Evolutionary conservation across 1,140 invertebrate genomes (phyloP).

Genomic region (Macrotrachela quadricornifera): DNA sequence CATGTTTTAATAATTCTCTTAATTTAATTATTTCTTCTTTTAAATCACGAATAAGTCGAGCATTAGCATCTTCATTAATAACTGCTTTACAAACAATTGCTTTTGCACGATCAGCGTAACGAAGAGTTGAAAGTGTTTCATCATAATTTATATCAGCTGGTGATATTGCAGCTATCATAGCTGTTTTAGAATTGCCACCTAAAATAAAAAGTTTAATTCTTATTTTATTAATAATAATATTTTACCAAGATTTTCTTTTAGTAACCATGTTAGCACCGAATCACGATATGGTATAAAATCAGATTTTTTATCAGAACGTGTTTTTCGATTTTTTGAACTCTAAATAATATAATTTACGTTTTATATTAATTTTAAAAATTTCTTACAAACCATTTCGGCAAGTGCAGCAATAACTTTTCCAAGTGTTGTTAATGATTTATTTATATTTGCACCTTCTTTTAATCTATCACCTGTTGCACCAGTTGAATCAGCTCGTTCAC

Average conservation of each 20-base stretch:
- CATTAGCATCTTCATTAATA: slow-evolving; percentile 97
- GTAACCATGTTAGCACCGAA: slow-evolving; percentile 88
- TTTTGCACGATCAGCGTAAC: slow-evolving; percentile 90
- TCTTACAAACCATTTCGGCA: slow-evolving; percentile 46
- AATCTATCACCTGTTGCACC: slow-evolving; percentile 39
- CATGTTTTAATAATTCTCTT: slow-evolving; percentile 51
- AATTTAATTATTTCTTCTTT: slow-evolving; percentile 92
- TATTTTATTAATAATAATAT: slow-evolving; percentile 13
- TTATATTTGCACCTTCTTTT: slow-evolving; percentile 43
- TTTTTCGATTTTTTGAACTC: slow-evolving; percentile 24
- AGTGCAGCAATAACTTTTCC: slow-evolving; percentile 42
- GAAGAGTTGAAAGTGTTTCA: slow-evolving; percentile 29
- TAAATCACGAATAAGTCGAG: slow-evolving; percentile 87
- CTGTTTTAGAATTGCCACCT: slow-evolving; percentile 30
- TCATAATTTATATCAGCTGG: slow-evolving; percentile 32
- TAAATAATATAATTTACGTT: no score
- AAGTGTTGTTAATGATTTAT: slow-evolving; percentile 38
- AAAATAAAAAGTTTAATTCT: no score
- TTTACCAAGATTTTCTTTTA: slow-evolving; percentile 65
- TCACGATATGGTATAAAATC: slow-evolving; percentile 97
- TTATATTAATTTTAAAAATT: slow-evolving; percentile 45
- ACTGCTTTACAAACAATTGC: slow-evolving; percentile 85
- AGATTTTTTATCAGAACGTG: slow-evolving; percentile 36
- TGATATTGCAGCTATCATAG: slow-evolving; percentile 30
- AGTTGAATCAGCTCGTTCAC: slow-evolving; percentile 39